Conservation (phyloP, 2,113 vertebrate species). For the Gavialis gangeticus region DNA sequence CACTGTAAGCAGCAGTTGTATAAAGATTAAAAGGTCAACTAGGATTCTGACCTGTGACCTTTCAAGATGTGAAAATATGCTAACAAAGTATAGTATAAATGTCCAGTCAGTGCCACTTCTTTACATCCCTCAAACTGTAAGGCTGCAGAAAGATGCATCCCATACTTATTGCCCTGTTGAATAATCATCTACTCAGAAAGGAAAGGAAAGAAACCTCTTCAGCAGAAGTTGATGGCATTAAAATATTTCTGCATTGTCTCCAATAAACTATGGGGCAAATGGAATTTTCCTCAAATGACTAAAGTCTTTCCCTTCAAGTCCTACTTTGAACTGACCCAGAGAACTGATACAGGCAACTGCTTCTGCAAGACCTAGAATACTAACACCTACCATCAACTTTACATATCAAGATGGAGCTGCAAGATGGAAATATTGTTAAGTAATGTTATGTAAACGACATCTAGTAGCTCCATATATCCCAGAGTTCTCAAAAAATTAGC, state of each 20-base stretch:
- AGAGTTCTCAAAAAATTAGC: neutral
- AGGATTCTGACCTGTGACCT: neutral
- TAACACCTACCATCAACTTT: neutral
- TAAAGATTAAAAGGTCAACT: neutral
- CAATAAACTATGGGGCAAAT: neutral
- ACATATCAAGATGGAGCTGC: neutral
- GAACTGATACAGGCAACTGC: neutral
- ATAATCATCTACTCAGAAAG: neutral
- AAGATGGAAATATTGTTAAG: neutral
- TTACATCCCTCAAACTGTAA: neutral
- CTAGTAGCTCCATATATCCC: neutral
- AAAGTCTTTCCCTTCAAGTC: neutral
- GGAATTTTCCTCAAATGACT: neutral
- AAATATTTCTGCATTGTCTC: neutral
- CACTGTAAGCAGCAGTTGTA: neutral
- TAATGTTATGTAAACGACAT: neutral
- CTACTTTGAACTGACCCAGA: neutral
- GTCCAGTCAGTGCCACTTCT: neutral
- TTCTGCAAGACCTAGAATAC: neutral
- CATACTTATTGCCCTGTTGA: neutral
- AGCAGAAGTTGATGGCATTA: neutral
- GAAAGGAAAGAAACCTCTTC: neutral
- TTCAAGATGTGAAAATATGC: constrained; percentile 1
- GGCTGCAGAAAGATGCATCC: neutral
- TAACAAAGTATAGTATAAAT: neutral